Evolutionary conservation across 2,888 invertebrate species (phyloP), one percentile per base, ranked within the genome.

Genomic region (Drosophila prolongata): DNA sequence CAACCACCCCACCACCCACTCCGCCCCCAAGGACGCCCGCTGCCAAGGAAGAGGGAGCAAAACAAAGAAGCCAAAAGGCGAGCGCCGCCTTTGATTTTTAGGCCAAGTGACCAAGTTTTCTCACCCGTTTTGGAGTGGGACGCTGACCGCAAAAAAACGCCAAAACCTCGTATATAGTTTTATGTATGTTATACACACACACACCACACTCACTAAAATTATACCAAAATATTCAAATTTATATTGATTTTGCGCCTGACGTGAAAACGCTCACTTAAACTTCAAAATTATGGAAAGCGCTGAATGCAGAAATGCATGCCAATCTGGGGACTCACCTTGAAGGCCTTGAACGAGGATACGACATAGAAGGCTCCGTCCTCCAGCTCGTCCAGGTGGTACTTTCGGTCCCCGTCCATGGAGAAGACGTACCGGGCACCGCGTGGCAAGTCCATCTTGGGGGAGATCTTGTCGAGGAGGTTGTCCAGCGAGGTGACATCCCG

Each of bases 301-400:
- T 10, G 43, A 54, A 14, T 58, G 60, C 60, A 58, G 16, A 35
- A 66, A 53, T 46, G 65, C 65, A 66, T 46, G 52, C 66, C 3
- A 38, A 42, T 46, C 37, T 46, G 13, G 13, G 13, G 46, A 91
- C 94, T 94, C 92, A 97, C 97, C 96, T 97, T 97, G 92, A 98
- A 98, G 11, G 96, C 96, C 92, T 97, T 97, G 90, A 96, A 97
- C 5, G 97, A 97, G 9, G 98, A 98, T 40, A 98, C 98, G 77
- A 98, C 97, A 92, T 98, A 98, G 9, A 96, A 96, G 16, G 96
- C 96, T n/a, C 97, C 97, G 90, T 98, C 97, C 90, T 97, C 96
- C 73, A 98, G 93, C 90, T 98, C 97, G 87, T 96, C 98, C 81
- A 97, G 93, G 90, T 95, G 94, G 91, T 95, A 95, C 90, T 98